Base-by-base conservation (phyloP, 2,113 vertebrate species). In the Rhinolophus sinicus region DNA sequence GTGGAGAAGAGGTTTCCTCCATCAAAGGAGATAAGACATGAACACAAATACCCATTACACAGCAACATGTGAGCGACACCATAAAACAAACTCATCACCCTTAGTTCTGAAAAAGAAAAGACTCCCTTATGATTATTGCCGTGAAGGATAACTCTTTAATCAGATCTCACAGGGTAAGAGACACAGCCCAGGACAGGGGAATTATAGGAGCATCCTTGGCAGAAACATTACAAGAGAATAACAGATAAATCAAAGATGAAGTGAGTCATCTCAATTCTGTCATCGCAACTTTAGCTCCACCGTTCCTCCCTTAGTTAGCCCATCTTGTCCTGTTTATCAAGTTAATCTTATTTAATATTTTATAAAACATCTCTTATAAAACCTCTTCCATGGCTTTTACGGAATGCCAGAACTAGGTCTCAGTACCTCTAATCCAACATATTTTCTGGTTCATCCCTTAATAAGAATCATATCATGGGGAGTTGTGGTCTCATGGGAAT, bases 401-500 rank as follows among this genome's bases (percentile, higher is more conserved):
- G 93, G 35, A 44, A 4, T 24, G 7, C 11, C 69, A 65, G 19
- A 50, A 76, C 12, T 73, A 30, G 16, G 82, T 67, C 60, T 77
- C 5, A 67, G 35, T n/a, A 65, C 38, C 40, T 94, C 24, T 21
- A 72, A 73, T 26, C 18, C 44, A 60, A 44, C 0, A 8, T 64
- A 62, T 65, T 73, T 95, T 90, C 54, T 83, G 24, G 50, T 92
- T 95, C 12, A 4, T 82, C 64, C 64, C 96, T 56, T 90, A n/a
- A 47, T 65, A 58, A 87, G 75, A 93, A 75, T 93, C 16, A 13
- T 75, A 54, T 82, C n/a, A 5, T 40, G 54, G 35, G 16, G 18
- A 35, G 15, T 24, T 93, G 21, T 67, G 30, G 7, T 65, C 40
- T 56, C 52, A 62, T 84, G 28, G 19, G 16, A 15, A 14, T 64